phyloP scores from a whole-genome alignment of 2,113 vertebrate genomes.

The Ophiodon elongatus region DNA sequence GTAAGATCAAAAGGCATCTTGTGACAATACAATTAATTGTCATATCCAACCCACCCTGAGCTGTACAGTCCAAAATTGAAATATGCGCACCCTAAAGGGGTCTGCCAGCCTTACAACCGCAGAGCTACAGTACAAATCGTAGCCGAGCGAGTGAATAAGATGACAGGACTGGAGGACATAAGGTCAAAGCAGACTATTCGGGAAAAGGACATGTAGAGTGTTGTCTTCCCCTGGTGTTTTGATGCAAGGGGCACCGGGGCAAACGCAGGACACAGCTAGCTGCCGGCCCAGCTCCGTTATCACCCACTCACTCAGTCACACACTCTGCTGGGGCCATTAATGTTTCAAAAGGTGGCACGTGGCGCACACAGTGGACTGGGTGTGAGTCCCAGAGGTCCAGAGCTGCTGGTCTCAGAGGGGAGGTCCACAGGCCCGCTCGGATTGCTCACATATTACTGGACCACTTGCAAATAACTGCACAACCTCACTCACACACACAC shows the following conservation, averaged over 20 bases:
- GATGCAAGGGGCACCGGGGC: constrained; percentile 64
- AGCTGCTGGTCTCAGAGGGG: constrained; percentile 41
- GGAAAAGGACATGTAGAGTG: constrained; percentile 63
- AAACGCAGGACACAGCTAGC: constrained; percentile 63
- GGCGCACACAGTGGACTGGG: constrained; percentile 24
- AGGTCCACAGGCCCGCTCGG: constrained; percentile 3
- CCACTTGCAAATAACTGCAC: neutral
- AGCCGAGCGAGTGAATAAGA: constrained; percentile 44
- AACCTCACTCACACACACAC: neutral
- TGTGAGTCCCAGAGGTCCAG: constrained; percentile 33
- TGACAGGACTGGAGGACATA: constrained; percentile 39
- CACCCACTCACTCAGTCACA: constrained; percentile 62
- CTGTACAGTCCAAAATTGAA: constrained; percentile 30
- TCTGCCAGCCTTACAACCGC: constrained; percentile 19
- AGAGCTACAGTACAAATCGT: neutral
- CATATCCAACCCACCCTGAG: constrained; percentile 39
- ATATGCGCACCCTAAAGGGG: constrained; percentile 7
- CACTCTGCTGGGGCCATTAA: constrained; percentile 61
- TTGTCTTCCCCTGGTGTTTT: constrained; percentile 72
- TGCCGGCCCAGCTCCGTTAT: constrained; percentile 56
- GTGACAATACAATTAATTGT: constrained; percentile 76
- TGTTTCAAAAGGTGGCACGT: constrained; percentile 58
- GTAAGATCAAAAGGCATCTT: constrained; percentile 59
- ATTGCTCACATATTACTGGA: constrained; percentile 45
- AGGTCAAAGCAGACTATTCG: constrained; percentile 62